These are phyloP conservation scores for Hermetia illucens DNA, from an alignment of 1,140 invertebrate genomes.

Conservation along the genomic window DNA sequence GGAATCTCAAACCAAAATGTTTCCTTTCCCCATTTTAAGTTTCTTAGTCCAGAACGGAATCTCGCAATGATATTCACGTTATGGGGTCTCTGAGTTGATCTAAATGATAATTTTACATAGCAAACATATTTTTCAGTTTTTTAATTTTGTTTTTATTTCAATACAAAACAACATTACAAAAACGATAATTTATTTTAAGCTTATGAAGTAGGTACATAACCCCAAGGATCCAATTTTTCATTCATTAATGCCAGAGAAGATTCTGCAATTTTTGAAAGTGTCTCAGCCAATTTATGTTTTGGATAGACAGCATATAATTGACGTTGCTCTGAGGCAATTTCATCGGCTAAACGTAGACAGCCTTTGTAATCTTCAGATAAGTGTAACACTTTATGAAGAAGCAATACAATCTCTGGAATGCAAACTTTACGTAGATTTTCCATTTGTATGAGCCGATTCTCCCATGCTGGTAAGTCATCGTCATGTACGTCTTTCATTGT, in stretches of 20 bases:
- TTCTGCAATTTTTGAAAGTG: constrained; percentile 64
- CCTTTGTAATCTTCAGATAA: constrained; percentile 59
- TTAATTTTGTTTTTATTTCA: no score
- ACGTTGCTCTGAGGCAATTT: constrained; percentile 62
- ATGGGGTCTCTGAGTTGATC: no score
- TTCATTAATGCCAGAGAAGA: constrained; percentile 61
- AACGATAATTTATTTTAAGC: no score
- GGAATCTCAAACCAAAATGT: no score
- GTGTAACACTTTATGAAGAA: constrained; percentile 67
- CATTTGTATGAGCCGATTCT: constrained; percentile 43
- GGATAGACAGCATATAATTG: constrained; percentile 67
- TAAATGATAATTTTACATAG: no score
- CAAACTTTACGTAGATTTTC: constrained; percentile 60
- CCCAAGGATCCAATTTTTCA: constrained; percentile 56
- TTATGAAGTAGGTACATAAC: constrained; percentile 26
- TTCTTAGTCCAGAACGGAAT: no score
- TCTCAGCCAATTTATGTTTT: constrained; percentile 56
- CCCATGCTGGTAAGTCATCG: constrained; percentile 13
- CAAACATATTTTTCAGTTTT: no score
- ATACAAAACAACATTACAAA: no score
- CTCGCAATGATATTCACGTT: no score
- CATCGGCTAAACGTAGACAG: constrained; percentile 64
- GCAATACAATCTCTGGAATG: constrained; percentile 67
- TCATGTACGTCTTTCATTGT: constrained; percentile 17
- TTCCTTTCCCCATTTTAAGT: no score